Evolutionary conservation across 2,888 invertebrate species (phyloP).

Genomic region (Lasioglossum oenotherae): DNA sequence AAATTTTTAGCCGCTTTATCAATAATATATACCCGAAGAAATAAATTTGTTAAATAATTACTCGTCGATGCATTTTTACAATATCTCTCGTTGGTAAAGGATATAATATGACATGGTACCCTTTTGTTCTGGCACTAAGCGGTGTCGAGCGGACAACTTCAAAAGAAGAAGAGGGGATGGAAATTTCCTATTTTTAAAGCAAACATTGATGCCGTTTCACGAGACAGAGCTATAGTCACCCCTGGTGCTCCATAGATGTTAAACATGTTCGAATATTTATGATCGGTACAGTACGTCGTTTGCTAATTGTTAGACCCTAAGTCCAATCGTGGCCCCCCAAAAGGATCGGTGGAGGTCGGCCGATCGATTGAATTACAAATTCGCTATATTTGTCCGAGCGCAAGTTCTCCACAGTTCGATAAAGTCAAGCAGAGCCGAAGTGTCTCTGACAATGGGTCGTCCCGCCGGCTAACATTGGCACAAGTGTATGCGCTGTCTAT

Average conservation of each 20-base stretch:
- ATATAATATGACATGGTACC: too few species aligned
- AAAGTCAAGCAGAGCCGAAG: constrained; percentile 1
- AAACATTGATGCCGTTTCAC: too few species aligned
- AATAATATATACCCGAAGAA: too few species aligned
- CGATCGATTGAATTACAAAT: background rate
- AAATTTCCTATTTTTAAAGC: too few species aligned
- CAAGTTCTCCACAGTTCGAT: background rate
- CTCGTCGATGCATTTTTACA: too few species aligned
- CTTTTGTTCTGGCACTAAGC: too few species aligned
- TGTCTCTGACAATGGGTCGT: background rate
- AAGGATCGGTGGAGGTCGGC: background rate
- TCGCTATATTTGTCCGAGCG: background rate
- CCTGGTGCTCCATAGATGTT: background rate
- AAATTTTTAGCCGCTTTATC: too few species aligned
- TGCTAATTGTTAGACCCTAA: background rate
- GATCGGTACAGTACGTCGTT: background rate
- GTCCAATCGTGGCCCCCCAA: background rate
- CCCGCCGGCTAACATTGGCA: background rate
- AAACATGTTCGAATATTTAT: background rate
- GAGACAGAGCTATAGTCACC: background rate
- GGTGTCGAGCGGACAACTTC: too few species aligned
- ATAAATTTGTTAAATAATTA: too few species aligned
- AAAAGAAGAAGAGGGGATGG: too few species aligned
- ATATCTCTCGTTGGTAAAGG: too few species aligned
- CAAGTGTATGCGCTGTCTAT: background rate